phyloP scores from a whole-genome alignment of 2,113 vertebrate species.

The Gallinago undulata region DNA sequence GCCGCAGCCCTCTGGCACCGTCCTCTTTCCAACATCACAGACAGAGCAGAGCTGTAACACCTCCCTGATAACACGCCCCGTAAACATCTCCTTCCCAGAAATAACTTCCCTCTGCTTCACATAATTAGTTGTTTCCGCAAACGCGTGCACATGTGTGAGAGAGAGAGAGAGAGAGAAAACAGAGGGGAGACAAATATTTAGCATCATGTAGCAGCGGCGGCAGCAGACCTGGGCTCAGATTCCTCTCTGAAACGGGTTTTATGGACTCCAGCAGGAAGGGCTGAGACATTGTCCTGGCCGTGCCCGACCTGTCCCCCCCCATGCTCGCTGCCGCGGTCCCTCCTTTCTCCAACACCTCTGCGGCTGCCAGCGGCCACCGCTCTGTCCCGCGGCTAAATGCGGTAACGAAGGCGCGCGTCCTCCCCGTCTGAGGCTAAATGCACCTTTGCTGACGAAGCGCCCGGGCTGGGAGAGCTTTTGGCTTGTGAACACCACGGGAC shows the following conservation, averaged over 20 bases:
- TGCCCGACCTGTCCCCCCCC: not conserved
- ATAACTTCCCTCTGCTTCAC: not conserved
- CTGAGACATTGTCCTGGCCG: not conserved
- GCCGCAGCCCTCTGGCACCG: fast-evolving
- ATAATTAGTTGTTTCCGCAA: not conserved
- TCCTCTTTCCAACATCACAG: not conserved
- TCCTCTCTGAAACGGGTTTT: not conserved
- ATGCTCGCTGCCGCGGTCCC: fast-evolving
- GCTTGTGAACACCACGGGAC: not conserved
- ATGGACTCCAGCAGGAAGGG: not conserved
- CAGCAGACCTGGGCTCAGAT: not conserved
- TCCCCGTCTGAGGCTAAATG: not conserved
- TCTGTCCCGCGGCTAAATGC: not conserved
- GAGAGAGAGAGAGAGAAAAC: not conserved
- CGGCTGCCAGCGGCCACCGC: fast-evolving
- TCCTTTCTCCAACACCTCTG: not conserved
- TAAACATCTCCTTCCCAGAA: not conserved
- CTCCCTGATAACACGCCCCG: not conserved
- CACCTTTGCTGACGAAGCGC: not conserved
- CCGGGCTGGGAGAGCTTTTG: not conserved
- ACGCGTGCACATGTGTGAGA: not conserved
- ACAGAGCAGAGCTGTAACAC: not conserved
- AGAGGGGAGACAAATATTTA: not conserved
- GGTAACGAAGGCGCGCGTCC: fast-evolving
- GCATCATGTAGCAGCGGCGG: not conserved